Evolutionary conservation across 2,888 invertebrate genomes (phyloP).

Genomic region (Carterocephalus palaemon): DNA sequence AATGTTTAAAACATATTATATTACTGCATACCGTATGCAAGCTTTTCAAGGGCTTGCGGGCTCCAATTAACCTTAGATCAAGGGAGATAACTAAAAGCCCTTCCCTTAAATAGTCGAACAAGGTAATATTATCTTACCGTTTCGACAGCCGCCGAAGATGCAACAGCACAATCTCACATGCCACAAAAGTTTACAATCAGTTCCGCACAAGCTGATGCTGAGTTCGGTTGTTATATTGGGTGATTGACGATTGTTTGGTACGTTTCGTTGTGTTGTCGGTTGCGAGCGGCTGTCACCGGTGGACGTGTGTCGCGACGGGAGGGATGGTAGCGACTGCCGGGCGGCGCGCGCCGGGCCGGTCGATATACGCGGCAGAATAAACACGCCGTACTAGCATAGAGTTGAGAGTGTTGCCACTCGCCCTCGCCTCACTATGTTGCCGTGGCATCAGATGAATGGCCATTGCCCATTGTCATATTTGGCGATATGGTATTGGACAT

Average conservation of each 20-base stretch:
- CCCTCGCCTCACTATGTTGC: conserved; percentile 45
- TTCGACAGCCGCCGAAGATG: conserved; percentile 59
- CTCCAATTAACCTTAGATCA: conserved; percentile 37
- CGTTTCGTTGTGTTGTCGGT: conserved; percentile 45
- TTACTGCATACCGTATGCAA: conserved; percentile 38
- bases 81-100: not conserved
- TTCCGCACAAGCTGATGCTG: conserved; percentile 28
- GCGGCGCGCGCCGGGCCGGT: conserved; percentile 66
- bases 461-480: no score
- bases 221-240: conserved; percentile 18
- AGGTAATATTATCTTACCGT: conserved; percentile 50
- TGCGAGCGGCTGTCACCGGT: conserved; percentile 54
- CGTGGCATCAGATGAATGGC: no score
- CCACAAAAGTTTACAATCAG: conserved; percentile 46
- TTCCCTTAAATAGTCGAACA: conserved; percentile 7
- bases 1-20: conserved; percentile 44
- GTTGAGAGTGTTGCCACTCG: conserved; percentile 58
- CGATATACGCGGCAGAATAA: conserved; percentile 77
- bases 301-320: conserved; percentile 48
- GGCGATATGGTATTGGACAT: no score
- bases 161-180: conserved; percentile 55
- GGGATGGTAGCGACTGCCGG: conserved; percentile 54
- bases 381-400: conserved; percentile 68
- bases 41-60: conserved; percentile 42
- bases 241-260: conserved; percentile 9